Evolutionary conservation across 2,113 vertebrate genomes (phyloP).

Genomic region (Neofelis nebulosa): DNA sequence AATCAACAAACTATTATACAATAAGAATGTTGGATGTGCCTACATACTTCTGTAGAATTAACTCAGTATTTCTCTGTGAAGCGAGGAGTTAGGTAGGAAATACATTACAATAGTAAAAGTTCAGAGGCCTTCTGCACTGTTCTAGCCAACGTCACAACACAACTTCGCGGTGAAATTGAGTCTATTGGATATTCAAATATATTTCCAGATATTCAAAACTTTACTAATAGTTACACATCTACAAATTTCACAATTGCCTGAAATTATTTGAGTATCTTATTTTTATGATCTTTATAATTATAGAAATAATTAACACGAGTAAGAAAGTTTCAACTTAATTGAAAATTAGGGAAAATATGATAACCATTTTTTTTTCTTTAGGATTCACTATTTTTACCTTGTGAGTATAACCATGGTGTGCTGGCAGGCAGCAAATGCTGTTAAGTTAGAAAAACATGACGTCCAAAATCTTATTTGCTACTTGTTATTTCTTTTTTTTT

Average conservation of each 20-base stretch:
- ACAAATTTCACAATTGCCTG: neutral
- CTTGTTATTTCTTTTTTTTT: neutral
- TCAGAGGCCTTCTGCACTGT: neutral
- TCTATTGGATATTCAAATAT: neutral
- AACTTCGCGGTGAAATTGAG: neutral
- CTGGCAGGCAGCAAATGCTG: neutral
- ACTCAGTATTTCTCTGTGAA: neutral
- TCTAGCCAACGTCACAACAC: neutral
- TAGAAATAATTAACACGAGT: neutral
- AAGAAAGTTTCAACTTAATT: neutral
- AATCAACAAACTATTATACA: neutral
- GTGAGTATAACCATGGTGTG: neutral
- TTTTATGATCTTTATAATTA: conserved; percentile 16
- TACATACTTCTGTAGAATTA: neutral
- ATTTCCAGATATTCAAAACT: neutral
- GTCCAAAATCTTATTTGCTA: neutral
- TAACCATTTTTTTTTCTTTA: neutral
- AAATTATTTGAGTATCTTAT: neutral
- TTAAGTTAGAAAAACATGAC: neutral
- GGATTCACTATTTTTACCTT: neutral
- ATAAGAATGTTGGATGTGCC: neutral
- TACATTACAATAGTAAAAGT: neutral
- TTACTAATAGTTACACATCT: neutral
- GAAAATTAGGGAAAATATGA: neutral
- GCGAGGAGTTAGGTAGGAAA: neutral